Conservation (phyloP, 2,888 invertebrate species). For the Malthinus seriepunctatus region DNA sequence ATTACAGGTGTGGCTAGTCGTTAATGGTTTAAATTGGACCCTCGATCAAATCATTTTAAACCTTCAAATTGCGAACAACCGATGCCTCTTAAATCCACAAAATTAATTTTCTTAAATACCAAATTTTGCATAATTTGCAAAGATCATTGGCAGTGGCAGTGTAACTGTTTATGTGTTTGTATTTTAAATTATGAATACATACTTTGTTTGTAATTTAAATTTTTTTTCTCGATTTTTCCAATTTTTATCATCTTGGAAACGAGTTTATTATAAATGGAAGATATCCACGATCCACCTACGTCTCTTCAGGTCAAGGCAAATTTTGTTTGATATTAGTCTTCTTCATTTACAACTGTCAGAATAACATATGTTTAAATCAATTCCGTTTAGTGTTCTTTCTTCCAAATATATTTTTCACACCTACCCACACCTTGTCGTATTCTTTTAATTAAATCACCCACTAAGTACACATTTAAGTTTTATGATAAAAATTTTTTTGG, state of each 20-base stretch:
- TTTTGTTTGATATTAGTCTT: constrained; percentile 18
- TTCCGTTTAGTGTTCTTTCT: constrained; percentile 28
- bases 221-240: neutral
- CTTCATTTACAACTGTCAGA: constrained; percentile 33
- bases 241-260: constrained; percentile 3
- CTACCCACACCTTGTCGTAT: constrained; percentile 11
- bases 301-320: constrained; percentile 18
- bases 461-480: neutral
- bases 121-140: too few species aligned
- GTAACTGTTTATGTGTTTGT: too few species aligned
- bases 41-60: too few species aligned
- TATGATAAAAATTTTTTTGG: neutral
- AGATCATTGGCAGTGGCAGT: too few species aligned
- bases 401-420: constrained; percentile 18
- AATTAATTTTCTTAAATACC: too few species aligned
- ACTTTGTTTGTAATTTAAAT: too few species aligned
- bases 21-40: too few species aligned
- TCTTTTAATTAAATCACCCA: constrained; percentile 17
- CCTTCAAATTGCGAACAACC: too few species aligned
- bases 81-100: too few species aligned
- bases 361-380: constrained; percentile 35
- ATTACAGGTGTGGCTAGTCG: too few species aligned
- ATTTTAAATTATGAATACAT: too few species aligned
- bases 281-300: constrained; percentile 15
- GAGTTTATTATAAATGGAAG: constrained; percentile 8